Evolutionary conservation across 2,888 invertebrate species (phyloP).

Genomic region (Drosophila quinaria): DNA sequence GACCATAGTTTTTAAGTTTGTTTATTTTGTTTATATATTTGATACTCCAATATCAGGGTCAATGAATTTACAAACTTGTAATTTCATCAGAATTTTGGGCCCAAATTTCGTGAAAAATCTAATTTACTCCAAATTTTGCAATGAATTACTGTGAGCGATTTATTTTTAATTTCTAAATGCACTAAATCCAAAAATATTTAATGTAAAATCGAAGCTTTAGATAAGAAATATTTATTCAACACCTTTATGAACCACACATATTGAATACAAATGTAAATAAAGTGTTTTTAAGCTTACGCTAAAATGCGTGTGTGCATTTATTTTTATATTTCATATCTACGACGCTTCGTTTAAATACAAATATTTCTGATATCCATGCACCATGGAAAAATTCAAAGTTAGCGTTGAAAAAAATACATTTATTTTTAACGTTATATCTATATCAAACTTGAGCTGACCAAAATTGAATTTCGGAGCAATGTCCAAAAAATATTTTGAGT

Average conservation of each 20-base stretch:
- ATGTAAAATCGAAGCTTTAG: neutral
- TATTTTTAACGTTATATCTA: too few species aligned
- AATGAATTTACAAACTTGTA: neutral
- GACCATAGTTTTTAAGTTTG: neutral
- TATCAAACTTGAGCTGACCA: too few species aligned
- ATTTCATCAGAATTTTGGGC: neutral
- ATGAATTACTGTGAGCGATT: neutral
- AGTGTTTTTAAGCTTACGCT: neutral
- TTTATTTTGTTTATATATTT: neutral
- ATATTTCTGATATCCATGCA: neutral
- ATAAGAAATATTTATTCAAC: neutral
- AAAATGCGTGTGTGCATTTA: neutral
- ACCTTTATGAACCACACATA: neutral
- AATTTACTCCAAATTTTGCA: neutral
- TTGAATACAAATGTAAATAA: constrained; percentile 6
- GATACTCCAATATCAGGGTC: neutral
- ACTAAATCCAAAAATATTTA: neutral
- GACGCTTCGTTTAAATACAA: neutral
- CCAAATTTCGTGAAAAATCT: neutral
- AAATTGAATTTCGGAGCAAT: too few species aligned
- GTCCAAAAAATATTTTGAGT: too few species aligned
- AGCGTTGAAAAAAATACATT: too few species aligned
- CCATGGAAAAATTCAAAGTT: neutral
- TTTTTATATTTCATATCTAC: neutral
- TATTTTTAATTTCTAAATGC: neutral